Conservation (phyloP, 2,888 invertebrate genomes). For the Drosophila meridionalis region DNA sequence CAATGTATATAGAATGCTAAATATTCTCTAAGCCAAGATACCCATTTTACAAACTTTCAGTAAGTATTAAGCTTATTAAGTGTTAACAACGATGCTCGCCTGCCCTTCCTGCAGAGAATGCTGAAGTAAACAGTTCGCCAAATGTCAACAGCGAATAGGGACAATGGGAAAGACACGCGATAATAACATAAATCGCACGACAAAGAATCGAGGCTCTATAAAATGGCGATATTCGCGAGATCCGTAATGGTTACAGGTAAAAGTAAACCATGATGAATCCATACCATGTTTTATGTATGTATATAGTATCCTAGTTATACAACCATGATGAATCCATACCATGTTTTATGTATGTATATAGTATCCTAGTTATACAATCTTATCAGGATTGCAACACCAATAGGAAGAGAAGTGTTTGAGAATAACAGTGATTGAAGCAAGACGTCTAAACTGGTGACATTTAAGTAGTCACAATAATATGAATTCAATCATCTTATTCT, state of each 20-base stretch:
- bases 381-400: too few species aligned
- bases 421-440: too few species aligned
- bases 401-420: too few species aligned
- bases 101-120: conserved; percentile 8
- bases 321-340: neutral
- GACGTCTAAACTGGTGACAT: too few species aligned
- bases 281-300: too few species aligned
- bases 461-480: too few species aligned
- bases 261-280: neutral
- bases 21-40: neutral
- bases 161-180: conserved; percentile 42
- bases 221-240: conserved; percentile 7
- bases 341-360: too few species aligned
- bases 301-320: neutral
- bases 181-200: conserved; percentile 30
- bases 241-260: neutral
- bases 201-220: neutral
- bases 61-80: neutral
- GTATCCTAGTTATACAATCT: too few species aligned
- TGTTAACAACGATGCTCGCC: conserved; percentile 44
- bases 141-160: conserved; percentile 44
- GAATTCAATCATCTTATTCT: too few species aligned
- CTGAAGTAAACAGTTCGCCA: conserved; percentile 29
- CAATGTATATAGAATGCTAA: neutral
- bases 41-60: neutral